Evolutionary conservation across 1,140 invertebrate genomes (phyloP), one percentile per base, ranked within the genome.

Genomic region (Dendroctonus valens): DNA sequence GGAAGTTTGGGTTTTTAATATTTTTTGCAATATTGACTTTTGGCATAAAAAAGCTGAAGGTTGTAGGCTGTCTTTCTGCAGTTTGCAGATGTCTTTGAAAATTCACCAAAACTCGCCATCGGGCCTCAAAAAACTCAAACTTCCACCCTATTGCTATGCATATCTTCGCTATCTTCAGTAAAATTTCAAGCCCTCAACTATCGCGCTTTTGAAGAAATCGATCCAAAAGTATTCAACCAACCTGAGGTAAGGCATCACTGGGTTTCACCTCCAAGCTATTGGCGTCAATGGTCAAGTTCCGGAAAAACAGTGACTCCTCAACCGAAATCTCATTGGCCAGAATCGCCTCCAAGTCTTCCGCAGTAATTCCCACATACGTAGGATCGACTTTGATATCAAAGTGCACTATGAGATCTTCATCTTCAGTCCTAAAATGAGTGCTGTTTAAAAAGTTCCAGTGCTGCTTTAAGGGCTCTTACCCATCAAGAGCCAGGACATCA

Each of bases 401-500:
- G 72, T 91, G 88, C 0, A 91, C 86, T 39, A 89, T 81, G 51
- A 91, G 76, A 65, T 89, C 84, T 57, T 86, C 82, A 8, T 82
- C 83, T 68, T 88, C 86, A 38, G 82, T 80, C 8, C 88, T 90
- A 75, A 39, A 62, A 50, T 54, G 41, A 15, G 11, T 3, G 2
- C 7, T 15, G 48, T 40, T 48, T 44, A 46, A 66, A 65, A 3
- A 48, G 42, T 59, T 14, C 46, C n/a, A 3, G 11, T 12, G 14
- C 41, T 58, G 41, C 42, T 9, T 9, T 9, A 60, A 50, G 41
- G 49, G 58, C 8, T 9, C 78, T 81, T 82, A 93, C 91, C 90
- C 91, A 78, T 94, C 91, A 38, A 94, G 83, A 37, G 89, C 89
- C 6, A 92, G 80, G 51, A 91, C 83, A 70, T 92, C 89, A 11